Conservation (phyloP, 2,888 invertebrate species). For the Pterostichus madidus region DNA sequence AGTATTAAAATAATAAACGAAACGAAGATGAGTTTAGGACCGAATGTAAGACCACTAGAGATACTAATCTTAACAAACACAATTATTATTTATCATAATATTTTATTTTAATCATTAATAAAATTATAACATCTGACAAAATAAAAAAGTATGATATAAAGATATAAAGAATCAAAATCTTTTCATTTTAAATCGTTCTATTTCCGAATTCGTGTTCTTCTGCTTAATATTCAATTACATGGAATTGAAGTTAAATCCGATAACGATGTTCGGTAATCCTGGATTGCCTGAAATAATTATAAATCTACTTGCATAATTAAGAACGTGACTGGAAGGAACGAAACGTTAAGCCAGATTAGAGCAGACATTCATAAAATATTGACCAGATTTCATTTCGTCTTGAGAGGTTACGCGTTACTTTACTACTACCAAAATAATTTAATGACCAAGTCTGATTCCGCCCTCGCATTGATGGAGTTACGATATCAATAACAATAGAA, state of each 20-base stretch:
- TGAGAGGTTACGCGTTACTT: slow-evolving; percentile 33
- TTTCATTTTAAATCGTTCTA: background rate
- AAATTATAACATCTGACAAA: too few relatives aligned
- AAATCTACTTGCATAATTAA: slow-evolving; percentile 60
- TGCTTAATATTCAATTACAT: slow-evolving; percentile 49
- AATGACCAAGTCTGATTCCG: background rate
- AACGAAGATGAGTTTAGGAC: too few relatives aligned
- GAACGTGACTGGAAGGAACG: slow-evolving; percentile 46
- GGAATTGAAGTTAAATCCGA: slow-evolving; percentile 49
- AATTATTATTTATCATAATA: too few relatives aligned
- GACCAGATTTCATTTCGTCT: slow-evolving; percentile 44
- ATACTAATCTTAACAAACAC: too few relatives aligned
- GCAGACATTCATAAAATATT: slow-evolving; percentile 53
- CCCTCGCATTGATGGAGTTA: background rate
- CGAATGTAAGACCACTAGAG: too few relatives aligned
- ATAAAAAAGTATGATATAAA: background rate
- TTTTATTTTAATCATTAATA: too few relatives aligned
- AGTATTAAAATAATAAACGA: too few relatives aligned
- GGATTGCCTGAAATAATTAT: slow-evolving; percentile 54
- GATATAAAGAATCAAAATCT: too few relatives aligned
- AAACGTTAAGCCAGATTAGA: slow-evolving; percentile 47
- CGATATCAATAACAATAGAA: background rate
- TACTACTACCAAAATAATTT: slow-evolving; percentile 20
- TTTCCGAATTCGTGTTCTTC: slow-evolving; percentile 30
- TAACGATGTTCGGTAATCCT: slow-evolving; percentile 55